Evolutionary conservation across 2,888 invertebrate genomes (phyloP).

Genomic region (Oligia fasciuncula): DNA sequence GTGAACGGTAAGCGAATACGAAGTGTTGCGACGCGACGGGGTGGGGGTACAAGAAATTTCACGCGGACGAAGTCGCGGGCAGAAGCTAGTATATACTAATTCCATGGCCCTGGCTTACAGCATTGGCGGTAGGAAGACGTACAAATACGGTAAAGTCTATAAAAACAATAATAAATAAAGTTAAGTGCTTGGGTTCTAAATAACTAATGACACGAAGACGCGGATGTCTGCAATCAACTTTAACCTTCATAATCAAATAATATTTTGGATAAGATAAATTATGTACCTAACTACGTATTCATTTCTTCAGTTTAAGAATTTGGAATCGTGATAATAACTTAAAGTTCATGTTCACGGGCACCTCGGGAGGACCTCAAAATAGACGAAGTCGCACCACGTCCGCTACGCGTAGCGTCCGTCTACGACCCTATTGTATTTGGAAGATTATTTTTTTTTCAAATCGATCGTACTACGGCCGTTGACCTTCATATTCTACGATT

Average conservation of each 20-base stretch:
- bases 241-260: constrained; percentile 24
- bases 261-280: constrained; percentile 30
- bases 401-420: too few species aligned
- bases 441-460: too few species aligned
- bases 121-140: too few species aligned
- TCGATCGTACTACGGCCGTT: too few species aligned
- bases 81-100: not conserved
- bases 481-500: too few species aligned
- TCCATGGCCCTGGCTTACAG: not conserved
- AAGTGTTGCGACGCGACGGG: too few species aligned
- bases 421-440: too few species aligned
- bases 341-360: constrained; percentile 31
- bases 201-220: not conserved
- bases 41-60: too few species aligned
- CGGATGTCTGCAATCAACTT: constrained; percentile 33
- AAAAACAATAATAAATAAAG: not conserved
- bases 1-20: too few species aligned
- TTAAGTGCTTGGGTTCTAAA: not conserved
- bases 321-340: constrained; percentile 1
- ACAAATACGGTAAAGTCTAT: not conserved
- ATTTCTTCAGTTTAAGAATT: constrained; percentile 8
- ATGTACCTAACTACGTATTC: not conserved
- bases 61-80: too few species aligned
- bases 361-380: not conserved
- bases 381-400: too few species aligned